Conservation (phyloP, 2,888 invertebrate genomes). For the Endotricha flammealis region DNA sequence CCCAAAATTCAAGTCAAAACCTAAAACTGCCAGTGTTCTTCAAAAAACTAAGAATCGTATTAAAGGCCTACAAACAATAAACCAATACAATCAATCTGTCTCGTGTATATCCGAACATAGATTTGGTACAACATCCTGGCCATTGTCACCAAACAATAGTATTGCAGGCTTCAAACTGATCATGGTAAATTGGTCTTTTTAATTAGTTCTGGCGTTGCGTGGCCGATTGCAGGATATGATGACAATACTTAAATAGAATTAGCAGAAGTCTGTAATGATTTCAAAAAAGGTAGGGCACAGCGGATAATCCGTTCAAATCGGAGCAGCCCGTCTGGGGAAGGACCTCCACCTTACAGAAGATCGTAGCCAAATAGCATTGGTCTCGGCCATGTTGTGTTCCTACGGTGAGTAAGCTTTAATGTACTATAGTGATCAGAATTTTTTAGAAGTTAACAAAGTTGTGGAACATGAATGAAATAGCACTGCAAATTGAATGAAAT, state of each 20-base stretch:
- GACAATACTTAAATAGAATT: neutral
- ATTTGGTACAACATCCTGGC: constrained; percentile 4
- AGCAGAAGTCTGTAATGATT: neutral
- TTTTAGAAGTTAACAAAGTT: too few relatives aligned
- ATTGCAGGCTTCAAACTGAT: constrained; percentile 12
- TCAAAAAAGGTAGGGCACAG: neutral
- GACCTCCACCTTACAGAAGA: too few relatives aligned
- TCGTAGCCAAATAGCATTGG: too few relatives aligned
- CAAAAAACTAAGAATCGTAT: neutral
- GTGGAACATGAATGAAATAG: too few relatives aligned
- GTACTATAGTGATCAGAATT: too few relatives aligned
- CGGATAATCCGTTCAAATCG: too few relatives aligned
- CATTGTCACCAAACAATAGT: constrained; percentile 8
- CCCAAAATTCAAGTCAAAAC: too few relatives aligned
- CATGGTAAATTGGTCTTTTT: constrained; percentile 7
- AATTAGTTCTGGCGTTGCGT: constrained; percentile 5
- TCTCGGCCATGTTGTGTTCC: too few relatives aligned
- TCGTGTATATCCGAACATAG: constrained; percentile 2
- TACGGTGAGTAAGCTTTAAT: too few relatives aligned
- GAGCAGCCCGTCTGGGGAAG: too few relatives aligned
- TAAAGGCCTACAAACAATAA: neutral
- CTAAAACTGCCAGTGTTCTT: too few relatives aligned
- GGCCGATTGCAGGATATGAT: constrained; percentile 3
- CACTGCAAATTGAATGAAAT: too few relatives aligned
- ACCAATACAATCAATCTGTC: constrained; percentile 3